Evolutionary conservation across 1,140 invertebrate species (phyloP).

Genomic region (Polyergus mexicanus): DNA sequence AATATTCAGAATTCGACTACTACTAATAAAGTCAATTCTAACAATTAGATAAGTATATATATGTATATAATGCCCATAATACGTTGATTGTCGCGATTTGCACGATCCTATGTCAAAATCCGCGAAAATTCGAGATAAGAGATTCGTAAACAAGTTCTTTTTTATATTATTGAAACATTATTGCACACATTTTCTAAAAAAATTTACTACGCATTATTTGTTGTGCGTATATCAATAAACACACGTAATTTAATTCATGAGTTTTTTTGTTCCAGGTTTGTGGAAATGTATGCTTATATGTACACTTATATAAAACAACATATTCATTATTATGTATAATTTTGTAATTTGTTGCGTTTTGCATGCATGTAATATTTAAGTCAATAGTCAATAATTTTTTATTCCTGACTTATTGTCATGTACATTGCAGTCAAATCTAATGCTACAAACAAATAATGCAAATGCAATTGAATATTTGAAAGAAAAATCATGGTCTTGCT

Average conservation of each 20-base stretch:
- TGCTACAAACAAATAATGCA: not conserved
- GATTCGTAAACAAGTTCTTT: not conserved
- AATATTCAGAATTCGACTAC: conserved; percentile 24
- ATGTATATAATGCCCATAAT: conserved; percentile 32
- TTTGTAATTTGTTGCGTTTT: conserved; percentile 7
- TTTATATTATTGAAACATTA: conserved; percentile 2
- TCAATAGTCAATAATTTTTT: not conserved
- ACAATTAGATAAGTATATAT: conserved; percentile 16
- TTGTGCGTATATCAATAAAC: not conserved
- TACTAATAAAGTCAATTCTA: conserved; percentile 33
- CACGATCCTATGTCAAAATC: not conserved
- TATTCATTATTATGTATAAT: conserved; percentile 40
- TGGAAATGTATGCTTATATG: conserved; percentile 31
- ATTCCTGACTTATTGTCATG: conserved; percentile 33
- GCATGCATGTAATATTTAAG: not conserved
- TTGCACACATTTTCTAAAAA: not conserved
- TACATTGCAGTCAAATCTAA: conserved; percentile 48
- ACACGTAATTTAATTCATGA: not conserved
- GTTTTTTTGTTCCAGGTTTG: not conserved
- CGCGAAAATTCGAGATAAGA: conserved; percentile 6
- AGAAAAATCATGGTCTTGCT: not conserved
- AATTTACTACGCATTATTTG: not conserved
- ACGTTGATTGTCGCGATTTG: not conserved
- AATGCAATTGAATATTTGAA: conserved; percentile 38
- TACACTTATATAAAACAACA: conserved; percentile 29